phyloP scores from a whole-genome alignment of 2,797 vertebrate genomes.

The Mus spretus region DNA sequence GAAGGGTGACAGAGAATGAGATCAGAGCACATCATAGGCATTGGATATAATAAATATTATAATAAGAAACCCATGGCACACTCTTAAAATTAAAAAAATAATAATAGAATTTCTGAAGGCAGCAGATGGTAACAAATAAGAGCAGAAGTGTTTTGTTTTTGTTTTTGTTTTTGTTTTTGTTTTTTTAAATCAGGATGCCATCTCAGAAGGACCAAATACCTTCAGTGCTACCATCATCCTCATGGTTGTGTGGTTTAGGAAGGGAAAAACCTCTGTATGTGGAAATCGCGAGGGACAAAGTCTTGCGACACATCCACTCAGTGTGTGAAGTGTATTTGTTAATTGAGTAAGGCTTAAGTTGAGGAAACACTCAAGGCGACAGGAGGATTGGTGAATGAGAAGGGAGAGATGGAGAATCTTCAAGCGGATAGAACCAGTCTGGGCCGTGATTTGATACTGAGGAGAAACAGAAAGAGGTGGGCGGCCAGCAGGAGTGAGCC shows the following conservation, averaged over 20 bases:
- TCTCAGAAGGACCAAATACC: not conserved
- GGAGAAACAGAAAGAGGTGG: not conserved
- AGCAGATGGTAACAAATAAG: slow-evolving; percentile 19
- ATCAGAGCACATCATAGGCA: not conserved
- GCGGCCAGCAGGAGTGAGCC: not conserved
- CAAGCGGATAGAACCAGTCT: not conserved
- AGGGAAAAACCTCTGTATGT: slow-evolving; percentile 14
- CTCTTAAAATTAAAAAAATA: not conserved
- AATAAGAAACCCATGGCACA: too few species aligned
- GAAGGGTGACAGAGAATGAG: not conserved
- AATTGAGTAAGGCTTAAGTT: slow-evolving; percentile 53
- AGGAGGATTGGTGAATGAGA: slow-evolving; percentile 34
- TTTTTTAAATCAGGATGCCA: not conserved
- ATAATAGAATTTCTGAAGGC: not conserved
- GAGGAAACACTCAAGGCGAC: slow-evolving; percentile 3
- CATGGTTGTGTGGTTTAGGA: slow-evolving; percentile 17
- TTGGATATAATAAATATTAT: not conserved
- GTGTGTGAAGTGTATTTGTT: slow-evolving; percentile 21
- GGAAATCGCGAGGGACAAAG: slow-evolving; percentile 44
- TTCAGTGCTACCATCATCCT: not conserved
- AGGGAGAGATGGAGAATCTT: slow-evolving; percentile 14
- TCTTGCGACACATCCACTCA: slow-evolving; percentile 22
- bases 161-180: slow-evolving; percentile 11
- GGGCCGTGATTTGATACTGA: slow-evolving; percentile 28
- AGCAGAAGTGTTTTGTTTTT: not conserved